Evolutionary conservation across 2,888 invertebrate species (phyloP), one percentile per base, ranked within the genome.

Genomic region (Philereme vetulata): DNA sequence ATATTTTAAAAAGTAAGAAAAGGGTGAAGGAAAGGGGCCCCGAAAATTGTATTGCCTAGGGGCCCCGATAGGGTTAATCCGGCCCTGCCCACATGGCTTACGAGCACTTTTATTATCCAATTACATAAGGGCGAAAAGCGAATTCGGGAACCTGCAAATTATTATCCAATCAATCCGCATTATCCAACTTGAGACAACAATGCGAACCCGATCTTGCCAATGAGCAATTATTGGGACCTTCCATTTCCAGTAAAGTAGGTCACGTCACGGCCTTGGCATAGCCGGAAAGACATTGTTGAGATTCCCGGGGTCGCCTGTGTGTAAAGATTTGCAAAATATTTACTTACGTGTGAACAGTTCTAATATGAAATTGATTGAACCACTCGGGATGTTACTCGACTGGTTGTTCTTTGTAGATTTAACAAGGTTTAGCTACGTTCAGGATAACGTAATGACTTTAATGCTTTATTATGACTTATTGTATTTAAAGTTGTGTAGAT

Each of bases 221-320:
- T 47, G 44, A 51, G 40, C 57, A 62, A 57, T 58, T 57, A 62
- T 54, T 46, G 38, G 57, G 33, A 11, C 35, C 35, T 0, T 35
- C 35, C 50, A 57, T 64, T 62, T 66, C 60, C 59, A 42, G 58
- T 49, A 46, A 67, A 64, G 44, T 55, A 54, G 66, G 68, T 63
- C 66, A 68, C 60, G 63, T 63, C 68, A 68, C 61, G 65, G 64
- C 56, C 56, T 48, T 21, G n/a, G 4, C 48, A 21, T 35, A 50
- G 45, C 40, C 58, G 60, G 66, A 62, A 47, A 49, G 43, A 35
- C 54, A 61, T 58, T 53, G 42, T 51, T 21, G 46, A 54, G 51
- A 50, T 61, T 55, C 48, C 47, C 58, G 48, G 54, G 51, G 49
- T 52, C 40, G 33, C 38, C 44, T 45, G 3, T 36, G 36, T 54